A percentile compares a stretch with the other conserved stretches of the same genome.
These are phyloP conservation scores for Ptychoptera albimana DNA, from an alignment of 2,888 invertebrate species.

Conservation along the genomic window DNA sequence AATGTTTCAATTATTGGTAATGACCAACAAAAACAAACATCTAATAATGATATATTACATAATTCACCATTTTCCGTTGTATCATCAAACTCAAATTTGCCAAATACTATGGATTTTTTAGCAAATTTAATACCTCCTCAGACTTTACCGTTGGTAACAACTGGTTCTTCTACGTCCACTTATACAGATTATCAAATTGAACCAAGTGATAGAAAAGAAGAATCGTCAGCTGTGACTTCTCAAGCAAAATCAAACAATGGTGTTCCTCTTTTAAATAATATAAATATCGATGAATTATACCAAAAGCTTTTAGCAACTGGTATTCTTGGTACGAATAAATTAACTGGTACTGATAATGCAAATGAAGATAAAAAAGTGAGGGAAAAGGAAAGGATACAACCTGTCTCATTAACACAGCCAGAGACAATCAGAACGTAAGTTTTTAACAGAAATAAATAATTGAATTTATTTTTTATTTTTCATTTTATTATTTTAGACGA, in stretches of 20 bases:
- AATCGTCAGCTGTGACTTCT: conserved; percentile 44
- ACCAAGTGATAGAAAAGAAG: background rate
- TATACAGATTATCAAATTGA: background rate
- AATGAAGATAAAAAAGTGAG: conserved; percentile 19
- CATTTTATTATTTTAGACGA: conserved; percentile 31
- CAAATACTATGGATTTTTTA: background rate
- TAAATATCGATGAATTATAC: conserved; percentile 70
- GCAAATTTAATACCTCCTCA: conserved; percentile 1
- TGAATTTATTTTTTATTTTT: too few species aligned
- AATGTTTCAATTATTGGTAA: too few species aligned
- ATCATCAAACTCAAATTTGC: background rate
- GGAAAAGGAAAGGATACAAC: conserved; percentile 33
- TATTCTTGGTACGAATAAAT: conserved; percentile 38
- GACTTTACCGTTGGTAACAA: background rate
- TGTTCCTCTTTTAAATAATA: conserved; percentile 20
- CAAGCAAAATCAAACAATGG: conserved; percentile 32
- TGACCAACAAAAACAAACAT: too few species aligned
- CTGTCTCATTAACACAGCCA: conserved; percentile 48
- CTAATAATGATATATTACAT: background rate
- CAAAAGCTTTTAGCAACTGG: conserved; percentile 74
- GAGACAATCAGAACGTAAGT: conserved; percentile 48
- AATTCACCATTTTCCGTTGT: background rate
- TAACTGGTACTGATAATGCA: conserved; percentile 6
- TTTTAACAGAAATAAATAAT: background rate
- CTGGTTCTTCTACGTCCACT: background rate